Evolutionary conservation across 2,113 vertebrate genomes (phyloP), one percentile per base, ranked within the genome.

Genomic region (Marmota monax): DNA sequence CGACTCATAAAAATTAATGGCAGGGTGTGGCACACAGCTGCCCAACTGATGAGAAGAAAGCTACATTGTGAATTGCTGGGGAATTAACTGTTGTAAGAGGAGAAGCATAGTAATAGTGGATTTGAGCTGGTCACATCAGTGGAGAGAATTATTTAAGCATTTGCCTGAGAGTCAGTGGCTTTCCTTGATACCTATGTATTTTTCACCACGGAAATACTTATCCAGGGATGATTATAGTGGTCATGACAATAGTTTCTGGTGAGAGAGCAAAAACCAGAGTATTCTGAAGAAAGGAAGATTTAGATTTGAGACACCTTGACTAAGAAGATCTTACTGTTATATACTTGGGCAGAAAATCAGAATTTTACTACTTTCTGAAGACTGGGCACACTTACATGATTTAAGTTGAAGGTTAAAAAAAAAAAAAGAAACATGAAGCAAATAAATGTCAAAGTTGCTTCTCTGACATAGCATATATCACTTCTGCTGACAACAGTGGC

Each of bases 1-100:
- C 0, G 9, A 96, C 96, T 97, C 97, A 93, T 97, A 96, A 98
- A 98, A 98, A 96, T 95, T 97, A 98, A 98, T 97, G 93, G 80
- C 82, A 94, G 96, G 96, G 97, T 96, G 96, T 96, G 97, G 94
- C 84, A 61, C 63, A 51, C 95, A 98, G 97, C 97, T 98, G 97
- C 97, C 80, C 82, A 82, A 73, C 80, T 74, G 93, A 95, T 1
- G 84, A 93, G 96, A 96, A 96, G 86, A 92, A 85, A 90, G 96
- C 92, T 95, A 25, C 37, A 84, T 48, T 96, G 90, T 96, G 92
- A 90, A 93, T 95, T 95, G 95, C 87, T 92, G 67, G 25, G 90
- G 89, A 97, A 90, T 96, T 96, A 93, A 85, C 96, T 93, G 45
- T 74, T 92, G 97, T 95, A 96, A 97, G 80, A 73, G 48, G 80